phyloP scores from a whole-genome alignment of 2,113 vertebrate genomes.

The Murina feae region DNA sequence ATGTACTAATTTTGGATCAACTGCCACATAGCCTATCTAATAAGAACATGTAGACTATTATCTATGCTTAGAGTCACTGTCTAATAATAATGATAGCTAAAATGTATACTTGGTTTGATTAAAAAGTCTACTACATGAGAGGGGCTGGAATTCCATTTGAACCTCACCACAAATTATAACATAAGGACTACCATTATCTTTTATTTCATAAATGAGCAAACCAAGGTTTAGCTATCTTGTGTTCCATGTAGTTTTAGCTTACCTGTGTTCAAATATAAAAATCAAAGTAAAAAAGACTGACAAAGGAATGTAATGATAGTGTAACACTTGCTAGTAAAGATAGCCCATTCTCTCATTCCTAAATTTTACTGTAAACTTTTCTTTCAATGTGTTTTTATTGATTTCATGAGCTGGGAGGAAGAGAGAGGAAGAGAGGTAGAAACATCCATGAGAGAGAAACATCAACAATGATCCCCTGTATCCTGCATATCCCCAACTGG shows the following conservation, averaged over 20 bases:
- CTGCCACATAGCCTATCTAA: neutral
- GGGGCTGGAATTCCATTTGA: neutral
- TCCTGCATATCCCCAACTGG: too few species aligned
- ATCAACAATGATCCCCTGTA: too few species aligned
- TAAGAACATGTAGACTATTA: neutral
- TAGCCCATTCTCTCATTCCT: slow-evolving; percentile 19
- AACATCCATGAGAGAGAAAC: too few species aligned
- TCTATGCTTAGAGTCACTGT: neutral
- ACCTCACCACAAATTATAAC: neutral
- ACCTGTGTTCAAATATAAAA: slow-evolving; percentile 24
- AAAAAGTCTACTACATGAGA: neutral
- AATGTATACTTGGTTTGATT: neutral
- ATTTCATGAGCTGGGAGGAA: too few species aligned
- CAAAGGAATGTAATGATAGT: neutral
- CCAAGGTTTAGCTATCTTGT: neutral
- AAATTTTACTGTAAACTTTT: slow-evolving; percentile 38
- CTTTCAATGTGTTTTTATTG: too few species aligned
- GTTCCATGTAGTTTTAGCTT: neutral
- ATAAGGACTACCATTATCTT: neutral
- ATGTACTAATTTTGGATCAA: neutral
- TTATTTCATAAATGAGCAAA: neutral
- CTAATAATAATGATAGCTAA: slow-evolving; percentile 25
- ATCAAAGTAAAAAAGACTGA: slow-evolving; percentile 23
- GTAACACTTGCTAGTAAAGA: slow-evolving; percentile 28
- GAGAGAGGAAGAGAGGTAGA: too few species aligned